Evolutionary conservation across 2,888 invertebrate species (phyloP).

Genomic region (Micoletzkya japonica): DNA sequence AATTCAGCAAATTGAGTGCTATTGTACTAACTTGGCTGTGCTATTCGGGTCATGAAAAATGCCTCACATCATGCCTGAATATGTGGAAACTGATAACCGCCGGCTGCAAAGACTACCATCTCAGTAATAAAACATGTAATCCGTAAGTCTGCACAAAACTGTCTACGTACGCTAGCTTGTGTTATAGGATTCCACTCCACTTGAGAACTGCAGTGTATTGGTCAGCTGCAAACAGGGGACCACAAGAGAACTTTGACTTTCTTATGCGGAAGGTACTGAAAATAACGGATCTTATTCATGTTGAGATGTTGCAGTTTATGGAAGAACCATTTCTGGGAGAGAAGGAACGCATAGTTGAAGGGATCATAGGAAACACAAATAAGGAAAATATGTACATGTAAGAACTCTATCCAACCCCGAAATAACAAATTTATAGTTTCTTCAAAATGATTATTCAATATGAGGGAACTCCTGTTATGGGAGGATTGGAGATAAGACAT

Average conservation of each 20-base stretch:
- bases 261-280: not conserved
- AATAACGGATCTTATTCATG: not conserved
- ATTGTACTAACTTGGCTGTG: no score
- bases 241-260: constrained; percentile 1
- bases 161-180: no score
- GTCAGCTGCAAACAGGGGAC: not conserved
- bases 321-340: not conserved
- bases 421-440: not conserved
- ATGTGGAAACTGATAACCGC: no score
- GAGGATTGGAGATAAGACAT: not conserved
- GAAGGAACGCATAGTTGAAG: constrained; percentile 13
- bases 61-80: no score
- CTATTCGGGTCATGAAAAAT: no score
- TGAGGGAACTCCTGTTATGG: not conserved
- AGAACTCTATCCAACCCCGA: not conserved
- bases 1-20: not conserved
- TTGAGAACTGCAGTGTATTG: not conserved
- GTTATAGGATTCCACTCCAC: constrained; percentile 2
- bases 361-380: constrained; percentile 6
- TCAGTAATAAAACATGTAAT: no score
- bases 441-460: constrained; percentile 6
- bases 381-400: constrained; percentile 17
- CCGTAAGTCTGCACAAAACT: no score
- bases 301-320: not conserved
- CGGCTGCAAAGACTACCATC: no score